A percentile compares a stretch with the other conserved stretches of the same genome.
Evolutionary conservation across 1,140 invertebrate genomes (phyloP).

Genomic region (Diplogasteroides magnus): DNA sequence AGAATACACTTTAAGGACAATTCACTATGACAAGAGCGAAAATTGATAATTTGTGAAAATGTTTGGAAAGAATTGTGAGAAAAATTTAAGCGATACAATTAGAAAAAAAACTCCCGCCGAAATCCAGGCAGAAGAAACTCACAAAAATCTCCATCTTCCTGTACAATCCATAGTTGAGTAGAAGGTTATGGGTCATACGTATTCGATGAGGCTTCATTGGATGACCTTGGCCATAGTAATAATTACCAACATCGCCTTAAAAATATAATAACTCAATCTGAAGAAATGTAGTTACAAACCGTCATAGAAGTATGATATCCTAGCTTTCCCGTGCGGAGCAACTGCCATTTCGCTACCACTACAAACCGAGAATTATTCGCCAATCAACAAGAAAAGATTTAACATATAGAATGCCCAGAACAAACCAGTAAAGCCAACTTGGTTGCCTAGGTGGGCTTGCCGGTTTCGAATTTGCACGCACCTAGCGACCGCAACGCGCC

Average conservation of each 20-base stretch:
- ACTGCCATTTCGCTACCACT: slow-evolving; percentile 24
- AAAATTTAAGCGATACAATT: no score
- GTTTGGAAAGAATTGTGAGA: no score
- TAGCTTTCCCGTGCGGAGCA: slow-evolving; percentile 30
- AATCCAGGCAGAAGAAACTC: slow-evolving; percentile 60
- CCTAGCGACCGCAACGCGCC: no score
- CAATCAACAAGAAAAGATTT: no score
- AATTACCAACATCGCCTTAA: slow-evolving; percentile 94
- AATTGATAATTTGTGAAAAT: no score
- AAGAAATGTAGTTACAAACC: slow-evolving; percentile 15
- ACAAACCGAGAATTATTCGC: no score
- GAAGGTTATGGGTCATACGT: slow-evolving; percentile 97
- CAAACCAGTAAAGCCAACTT: no score
- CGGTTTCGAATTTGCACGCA: no score
- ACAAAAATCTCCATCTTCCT: slow-evolving; percentile 99
- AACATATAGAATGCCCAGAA: no score
- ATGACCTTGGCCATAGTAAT: slow-evolving; percentile 99
- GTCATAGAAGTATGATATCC: slow-evolving; percentile 46
- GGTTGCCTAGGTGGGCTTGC: no score
- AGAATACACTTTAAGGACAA: neutral
- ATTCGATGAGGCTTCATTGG: slow-evolving; percentile 98
- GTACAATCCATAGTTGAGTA: slow-evolving; percentile 97
- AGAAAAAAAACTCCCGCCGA: neutral
- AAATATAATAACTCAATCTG: slow-evolving; percentile 27
- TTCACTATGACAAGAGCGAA: neutral